Conservation (phyloP, 2,113 vertebrate species). For the Brachypodius melanocephalos region DNA sequence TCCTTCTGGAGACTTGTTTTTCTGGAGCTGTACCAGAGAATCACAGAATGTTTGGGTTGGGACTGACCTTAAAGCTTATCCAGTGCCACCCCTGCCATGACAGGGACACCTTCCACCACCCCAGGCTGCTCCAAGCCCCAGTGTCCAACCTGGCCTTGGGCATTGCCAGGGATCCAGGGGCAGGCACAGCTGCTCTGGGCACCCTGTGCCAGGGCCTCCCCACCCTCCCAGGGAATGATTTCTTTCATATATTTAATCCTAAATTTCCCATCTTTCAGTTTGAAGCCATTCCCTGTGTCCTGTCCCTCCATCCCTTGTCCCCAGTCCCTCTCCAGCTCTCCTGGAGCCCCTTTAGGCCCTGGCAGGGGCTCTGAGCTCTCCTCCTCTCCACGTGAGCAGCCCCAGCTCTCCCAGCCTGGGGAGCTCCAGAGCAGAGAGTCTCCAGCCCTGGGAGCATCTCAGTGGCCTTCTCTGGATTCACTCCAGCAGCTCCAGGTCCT, state of each 20-base stretch:
- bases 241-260: not conserved
- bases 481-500: not conserved
- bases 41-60: not conserved
- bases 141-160: not conserved
- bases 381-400: accelerated
- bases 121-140: not conserved
- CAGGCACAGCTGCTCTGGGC: not conserved
- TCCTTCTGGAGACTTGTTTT: not conserved
- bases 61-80: accelerated
- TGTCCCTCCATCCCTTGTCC: not conserved
- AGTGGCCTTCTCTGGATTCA: accelerated
- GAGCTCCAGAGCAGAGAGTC: not conserved
- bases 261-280: not conserved
- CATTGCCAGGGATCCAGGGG: not conserved
- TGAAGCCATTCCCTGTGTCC: not conserved
- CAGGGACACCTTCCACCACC: not conserved
- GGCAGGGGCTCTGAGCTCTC: not conserved
- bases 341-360: not conserved
- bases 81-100: accelerated
- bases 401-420: not conserved
- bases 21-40: not conserved
- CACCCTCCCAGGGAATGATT: not conserved
- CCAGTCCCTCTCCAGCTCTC: not conserved
- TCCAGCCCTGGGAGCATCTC: not conserved
- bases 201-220: not conserved